Evolutionary conservation across 2,113 vertebrate species (phyloP).

Genomic region (Amphilophus citrinellus): DNA sequence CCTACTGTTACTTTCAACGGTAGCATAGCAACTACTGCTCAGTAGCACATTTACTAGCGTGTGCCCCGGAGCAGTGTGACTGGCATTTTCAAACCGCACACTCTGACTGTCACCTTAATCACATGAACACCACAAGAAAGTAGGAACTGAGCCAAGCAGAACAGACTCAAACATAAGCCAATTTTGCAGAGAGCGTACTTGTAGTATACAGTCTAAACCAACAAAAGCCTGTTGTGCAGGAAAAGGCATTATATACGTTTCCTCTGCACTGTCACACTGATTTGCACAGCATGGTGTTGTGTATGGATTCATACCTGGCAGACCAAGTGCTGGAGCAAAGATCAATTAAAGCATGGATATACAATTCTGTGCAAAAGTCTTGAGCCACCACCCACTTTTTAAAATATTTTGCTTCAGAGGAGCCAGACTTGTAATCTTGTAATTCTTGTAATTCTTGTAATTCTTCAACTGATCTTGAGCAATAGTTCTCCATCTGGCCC

Average conservation of each 20-base stretch:
- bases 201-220: background rate
- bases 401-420: background rate
- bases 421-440: no score
- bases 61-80: slow-evolving; percentile 59
- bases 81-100: slow-evolving; percentile 59
- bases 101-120: slow-evolving; percentile 64
- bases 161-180: slow-evolving; percentile 15
- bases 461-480: background rate
- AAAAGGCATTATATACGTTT: background rate
- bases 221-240: slow-evolving; percentile 23
- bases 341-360: slow-evolving; percentile 37
- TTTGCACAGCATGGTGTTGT: slow-evolving; percentile 33
- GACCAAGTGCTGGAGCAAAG: slow-evolving; percentile 29
- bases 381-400: background rate
- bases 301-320: slow-evolving; percentile 49
- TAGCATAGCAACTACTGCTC: slow-evolving; percentile 67
- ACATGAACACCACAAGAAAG: slow-evolving; percentile 54
- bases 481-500: background rate
- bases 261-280: slow-evolving; percentile 34
- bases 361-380: background rate
- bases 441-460: no score
- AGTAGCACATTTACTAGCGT: slow-evolving; percentile 42
- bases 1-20: slow-evolving; percentile 30
- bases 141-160: slow-evolving; percentile 15
- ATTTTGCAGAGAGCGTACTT: background rate